Evolutionary conservation across 2,797 vertebrate species (phyloP).

Genomic region (Anguilla marmorata): DNA sequence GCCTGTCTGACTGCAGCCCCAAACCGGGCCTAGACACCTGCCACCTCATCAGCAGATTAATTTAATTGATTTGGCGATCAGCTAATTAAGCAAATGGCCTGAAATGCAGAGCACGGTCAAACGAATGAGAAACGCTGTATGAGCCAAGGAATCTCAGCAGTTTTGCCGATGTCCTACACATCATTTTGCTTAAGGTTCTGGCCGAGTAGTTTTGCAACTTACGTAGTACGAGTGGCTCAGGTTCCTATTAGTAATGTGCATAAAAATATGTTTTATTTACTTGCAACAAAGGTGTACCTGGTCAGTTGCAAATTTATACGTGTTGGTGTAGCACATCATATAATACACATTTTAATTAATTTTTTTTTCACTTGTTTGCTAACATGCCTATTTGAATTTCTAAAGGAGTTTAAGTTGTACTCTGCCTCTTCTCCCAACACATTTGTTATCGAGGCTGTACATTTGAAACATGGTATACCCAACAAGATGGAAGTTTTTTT

Average conservation of each 20-base stretch:
- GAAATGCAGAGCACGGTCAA: slow-evolving; percentile 44
- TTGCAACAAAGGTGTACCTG: not conserved
- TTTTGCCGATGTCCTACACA: not conserved
- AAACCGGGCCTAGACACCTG: not conserved
- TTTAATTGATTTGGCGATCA: slow-evolving; percentile 65
- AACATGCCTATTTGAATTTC: not conserved
- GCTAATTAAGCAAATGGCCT: slow-evolving; percentile 66
- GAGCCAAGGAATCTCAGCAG: not conserved
- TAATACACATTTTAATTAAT: too few species aligned
- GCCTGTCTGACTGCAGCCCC: not conserved
- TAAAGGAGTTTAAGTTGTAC: not conserved
- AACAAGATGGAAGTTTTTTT: not conserved
- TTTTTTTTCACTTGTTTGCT: not conserved
- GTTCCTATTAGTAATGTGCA: not conserved
- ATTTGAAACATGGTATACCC: not conserved
- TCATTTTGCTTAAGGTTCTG: not conserved
- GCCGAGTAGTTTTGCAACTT: slow-evolving; percentile 31
- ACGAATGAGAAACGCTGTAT: not conserved
- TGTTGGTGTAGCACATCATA: not conserved
- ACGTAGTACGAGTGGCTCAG: not conserved
- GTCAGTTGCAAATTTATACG: not conserved
- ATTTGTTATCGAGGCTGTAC: not conserved
- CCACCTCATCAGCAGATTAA: slow-evolving; percentile 34
- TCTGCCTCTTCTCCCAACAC: not conserved
- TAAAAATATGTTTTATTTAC: too few species aligned